Evolutionary conservation across 2,888 invertebrate genomes (phyloP), one percentile per base, ranked within the genome.

Genomic region (Ellobium chinense): DNA sequence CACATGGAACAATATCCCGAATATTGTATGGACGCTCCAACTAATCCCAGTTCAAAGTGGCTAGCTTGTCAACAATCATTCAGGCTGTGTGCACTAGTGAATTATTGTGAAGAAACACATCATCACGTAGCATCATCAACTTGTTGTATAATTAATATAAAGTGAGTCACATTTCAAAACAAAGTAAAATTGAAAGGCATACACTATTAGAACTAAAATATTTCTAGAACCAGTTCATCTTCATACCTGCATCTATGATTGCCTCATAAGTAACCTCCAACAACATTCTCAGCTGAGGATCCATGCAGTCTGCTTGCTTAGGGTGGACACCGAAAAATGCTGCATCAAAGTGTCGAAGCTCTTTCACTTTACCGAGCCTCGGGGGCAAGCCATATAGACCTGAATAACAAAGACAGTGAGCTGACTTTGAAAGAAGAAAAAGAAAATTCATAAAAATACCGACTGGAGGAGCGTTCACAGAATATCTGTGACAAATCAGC

Each of bases 241-340:
- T 78, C 80, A 74, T 75, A 92, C 92, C 92, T 83, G 93, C 88
- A 91, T 93, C 93, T 69, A 91, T 84, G n/a, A 93, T 87, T 3
- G 92, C 90, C 84, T 92, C 93, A 84, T 92, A 90, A 3, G 92
- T 86, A 4, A 90, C 91, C 82, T 93, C 99, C 73, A 99, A 94
- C 85, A 99, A 94, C 93, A 98, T 95, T 85, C 98, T 95, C 86
- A 99, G 94, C 84, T 92, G 93, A 18, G 93, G 92, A 81, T 93
- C 93, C 92, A 92, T 92, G 56, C 85, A 85, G 82, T 91, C 87
- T 1, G 92, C 92, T 82, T 92, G 92, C 81, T 92, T 92, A 0
- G 92, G 91, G 75, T 90, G 89, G 18, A 91, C 89, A 56, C 91
- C 91, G 86, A 91, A 91, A 75, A 90, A 91, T 18, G 86, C 78